phyloP scores from a whole-genome alignment of 2,113 vertebrate genomes.

The Scytalopus superciliaris region DNA sequence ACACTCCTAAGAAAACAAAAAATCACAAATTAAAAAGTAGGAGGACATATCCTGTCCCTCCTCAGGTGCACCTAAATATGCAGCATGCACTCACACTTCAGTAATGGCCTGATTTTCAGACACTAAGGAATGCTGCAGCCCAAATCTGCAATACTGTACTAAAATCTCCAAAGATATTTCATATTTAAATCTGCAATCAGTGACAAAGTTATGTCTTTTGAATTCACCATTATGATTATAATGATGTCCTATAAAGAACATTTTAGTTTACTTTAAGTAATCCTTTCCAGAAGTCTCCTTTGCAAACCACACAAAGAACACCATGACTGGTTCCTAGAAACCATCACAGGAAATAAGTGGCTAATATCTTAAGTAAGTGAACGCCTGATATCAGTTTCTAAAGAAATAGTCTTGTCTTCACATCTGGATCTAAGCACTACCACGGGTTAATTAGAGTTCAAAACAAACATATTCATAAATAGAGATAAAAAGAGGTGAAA shows the following conservation, averaged over 20 bases:
- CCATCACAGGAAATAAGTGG: neutral
- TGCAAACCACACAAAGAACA: neutral
- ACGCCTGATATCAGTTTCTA: neutral
- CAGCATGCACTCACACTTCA: neutral
- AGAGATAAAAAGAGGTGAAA: neutral
- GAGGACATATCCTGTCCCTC: neutral
- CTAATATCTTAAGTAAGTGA: neutral
- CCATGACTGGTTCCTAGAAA: neutral
- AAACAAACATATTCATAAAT: neutral
- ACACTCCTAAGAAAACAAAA: neutral
- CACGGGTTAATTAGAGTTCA: neutral
- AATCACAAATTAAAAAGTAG: neutral
- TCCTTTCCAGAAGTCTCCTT: neutral
- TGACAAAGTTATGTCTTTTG: neutral
- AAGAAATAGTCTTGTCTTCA: neutral
- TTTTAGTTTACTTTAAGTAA: neutral
- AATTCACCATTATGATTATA: neutral
- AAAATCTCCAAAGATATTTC: neutral
- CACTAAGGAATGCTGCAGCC: neutral
- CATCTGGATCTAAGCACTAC: neutral
- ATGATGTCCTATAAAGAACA: neutral
- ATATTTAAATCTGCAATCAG: neutral
- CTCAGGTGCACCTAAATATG: neutral
- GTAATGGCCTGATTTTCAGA: neutral
- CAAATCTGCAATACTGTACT: neutral